phyloP scores from a whole-genome alignment of 2,888 invertebrate species.

The Patella caerulea region DNA sequence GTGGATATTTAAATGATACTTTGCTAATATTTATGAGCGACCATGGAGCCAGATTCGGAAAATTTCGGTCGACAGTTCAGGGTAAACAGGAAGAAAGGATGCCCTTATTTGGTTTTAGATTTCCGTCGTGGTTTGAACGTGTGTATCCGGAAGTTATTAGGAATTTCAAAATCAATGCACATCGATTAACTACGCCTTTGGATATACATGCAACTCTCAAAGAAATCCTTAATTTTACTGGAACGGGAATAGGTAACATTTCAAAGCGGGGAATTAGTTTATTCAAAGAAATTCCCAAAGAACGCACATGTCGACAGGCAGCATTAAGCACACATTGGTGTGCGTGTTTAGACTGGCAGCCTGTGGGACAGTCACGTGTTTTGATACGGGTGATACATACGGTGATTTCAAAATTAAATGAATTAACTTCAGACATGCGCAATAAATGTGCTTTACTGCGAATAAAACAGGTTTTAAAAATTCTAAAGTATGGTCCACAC shows the following conservation, averaged over 20 bases:
- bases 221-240: conserved; percentile 76
- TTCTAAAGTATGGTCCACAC: conserved; percentile 2
- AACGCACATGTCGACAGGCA: conserved; percentile 87
- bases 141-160: conserved; percentile 77
- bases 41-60: conserved; percentile 86
- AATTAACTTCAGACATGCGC: conserved; percentile 41
- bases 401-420: conserved; percentile 57
- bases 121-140: conserved; percentile 80
- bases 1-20: conserved; percentile 82
- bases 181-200: conserved; percentile 86
- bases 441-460: conserved; percentile 78
- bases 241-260: conserved; percentile 21
- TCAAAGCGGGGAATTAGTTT: conserved; percentile 60
- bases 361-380: conserved; percentile 74
- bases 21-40: conserved; percentile 91
- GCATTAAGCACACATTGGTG: conserved; percentile 96
- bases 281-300: conserved; percentile 74
- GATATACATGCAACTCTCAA: conserved; percentile 88
- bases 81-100: conserved; percentile 92
- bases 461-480: conserved; percentile 51
- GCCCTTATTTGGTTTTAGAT: conserved; percentile 85
- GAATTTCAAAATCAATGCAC: conserved; percentile 77
- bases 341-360: conserved; percentile 87
- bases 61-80: conserved; percentile 87
- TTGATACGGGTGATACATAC: conserved; percentile 83